These are phyloP conservation scores for Andricus quercusramuli DNA, from an alignment of 2,888 invertebrate genomes.

Conservation along the genomic window DNA sequence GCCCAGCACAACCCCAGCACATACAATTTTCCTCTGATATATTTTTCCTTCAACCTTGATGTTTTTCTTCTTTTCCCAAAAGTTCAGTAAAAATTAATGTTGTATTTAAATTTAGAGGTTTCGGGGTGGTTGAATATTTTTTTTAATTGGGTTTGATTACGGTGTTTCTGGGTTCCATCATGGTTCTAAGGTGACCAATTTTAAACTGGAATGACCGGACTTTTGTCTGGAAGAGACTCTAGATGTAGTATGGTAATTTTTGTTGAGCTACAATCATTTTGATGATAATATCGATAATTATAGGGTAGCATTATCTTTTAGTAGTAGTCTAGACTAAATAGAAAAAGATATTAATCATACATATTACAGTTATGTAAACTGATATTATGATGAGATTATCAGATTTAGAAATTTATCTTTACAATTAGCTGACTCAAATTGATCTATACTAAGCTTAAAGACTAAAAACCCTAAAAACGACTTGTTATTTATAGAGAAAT, in stretches of 20 bases:
- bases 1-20: not conserved
- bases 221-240: not conserved
- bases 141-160: not conserved
- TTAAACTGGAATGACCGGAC: conserved; percentile 17
- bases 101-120: not conserved
- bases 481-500: too few relatives aligned
- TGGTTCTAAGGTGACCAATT: not conserved
- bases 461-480: too few relatives aligned
- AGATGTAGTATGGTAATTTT: not conserved
- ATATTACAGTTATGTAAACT: too few relatives aligned
- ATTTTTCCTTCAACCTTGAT: not conserved
- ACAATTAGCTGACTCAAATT: not conserved
- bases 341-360: too few relatives aligned
- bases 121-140: not conserved
- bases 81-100: not conserved
- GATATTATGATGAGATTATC: not conserved
- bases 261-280: not conserved
- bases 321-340: not conserved
- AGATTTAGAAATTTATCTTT: not conserved
- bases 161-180: too few relatives aligned
- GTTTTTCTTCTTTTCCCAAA: not conserved
- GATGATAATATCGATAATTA: not conserved
- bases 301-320: not conserved
- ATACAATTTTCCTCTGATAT: not conserved
- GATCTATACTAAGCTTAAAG: too few relatives aligned